These are phyloP conservation scores for Myopa tessellatipennis DNA, from an alignment of 2,888 invertebrate genomes.

Conservation along the genomic window DNA sequence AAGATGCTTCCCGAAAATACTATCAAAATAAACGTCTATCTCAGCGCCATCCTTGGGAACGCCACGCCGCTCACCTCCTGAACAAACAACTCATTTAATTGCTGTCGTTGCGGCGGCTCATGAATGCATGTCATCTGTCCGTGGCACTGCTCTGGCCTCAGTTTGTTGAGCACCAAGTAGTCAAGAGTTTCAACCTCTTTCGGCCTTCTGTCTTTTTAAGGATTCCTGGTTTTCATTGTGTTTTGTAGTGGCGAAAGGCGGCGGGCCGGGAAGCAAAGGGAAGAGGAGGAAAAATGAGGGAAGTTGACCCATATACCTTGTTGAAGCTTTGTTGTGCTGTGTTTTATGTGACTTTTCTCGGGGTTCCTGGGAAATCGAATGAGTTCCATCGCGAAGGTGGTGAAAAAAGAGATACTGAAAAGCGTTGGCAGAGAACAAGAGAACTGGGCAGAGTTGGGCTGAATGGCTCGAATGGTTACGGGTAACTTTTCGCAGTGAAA, in stretches of 20 bases:
- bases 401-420: neutral
- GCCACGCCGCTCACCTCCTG: slow-evolving; percentile 13
- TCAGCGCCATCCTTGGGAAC: neutral
- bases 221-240: neutral
- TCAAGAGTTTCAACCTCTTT: neutral
- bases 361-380: neutral
- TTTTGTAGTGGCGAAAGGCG: neutral
- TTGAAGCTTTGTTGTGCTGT: slow-evolving; percentile 5
- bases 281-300: neutral
- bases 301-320: slow-evolving; percentile 34
- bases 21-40: slow-evolving; percentile 28
- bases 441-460: neutral
- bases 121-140: neutral
- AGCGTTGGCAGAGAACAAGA: neutral
- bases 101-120: slow-evolving; percentile 8
- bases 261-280: neutral
- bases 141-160: slow-evolving; percentile 1
- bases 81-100: slow-evolving; percentile 22
- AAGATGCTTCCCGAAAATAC: neutral
- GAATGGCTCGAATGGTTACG: no score
- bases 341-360: slow-evolving; percentile 23
- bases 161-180: slow-evolving; percentile 25
- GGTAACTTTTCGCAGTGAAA: slow-evolving; percentile 1
- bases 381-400: neutral
- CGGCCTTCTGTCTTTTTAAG: neutral